A percentile compares a stretch with the other conserved stretches of the same genome.
These are phyloP conservation scores for Eulemur rufifrons DNA, from an alignment of 2,113 vertebrate genomes.

Conservation along the genomic window DNA sequence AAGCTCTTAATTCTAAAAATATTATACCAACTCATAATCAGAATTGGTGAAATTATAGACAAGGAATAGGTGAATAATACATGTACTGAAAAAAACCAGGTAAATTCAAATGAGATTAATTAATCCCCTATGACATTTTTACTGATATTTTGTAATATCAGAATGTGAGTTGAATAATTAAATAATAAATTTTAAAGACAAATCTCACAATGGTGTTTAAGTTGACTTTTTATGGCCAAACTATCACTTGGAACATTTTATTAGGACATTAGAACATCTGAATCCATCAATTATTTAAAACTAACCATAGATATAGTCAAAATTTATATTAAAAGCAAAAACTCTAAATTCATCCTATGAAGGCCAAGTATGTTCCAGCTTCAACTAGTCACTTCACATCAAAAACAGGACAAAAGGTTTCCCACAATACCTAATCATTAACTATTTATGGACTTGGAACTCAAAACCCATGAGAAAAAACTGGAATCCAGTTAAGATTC, in stretches of 20 bases:
- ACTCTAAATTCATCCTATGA: not conserved
- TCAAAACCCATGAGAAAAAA: not conserved
- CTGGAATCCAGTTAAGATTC: not conserved
- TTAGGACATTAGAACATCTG: not conserved
- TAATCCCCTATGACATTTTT: not conserved
- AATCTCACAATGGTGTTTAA: conserved; percentile 26
- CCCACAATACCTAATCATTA: not conserved
- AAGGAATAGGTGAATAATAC: not conserved
- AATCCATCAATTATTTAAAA: not conserved
- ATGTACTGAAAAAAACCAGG: not conserved
- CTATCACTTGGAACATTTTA: not conserved
- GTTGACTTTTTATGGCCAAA: not conserved
- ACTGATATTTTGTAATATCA: not conserved
- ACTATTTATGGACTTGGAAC: not conserved
- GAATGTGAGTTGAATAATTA: not conserved
- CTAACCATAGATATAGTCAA: not conserved
- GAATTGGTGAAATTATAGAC: not conserved
- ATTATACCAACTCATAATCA: not conserved
- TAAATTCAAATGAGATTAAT: not conserved
- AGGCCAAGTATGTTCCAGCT: not conserved
- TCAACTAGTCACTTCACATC: not conserved
- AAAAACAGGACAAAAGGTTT: not conserved
- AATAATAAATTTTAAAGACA: not conserved
- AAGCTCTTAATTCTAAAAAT: not conserved
- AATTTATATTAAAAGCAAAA: conserved; percentile 33